Evolutionary conservation across 2,797 vertebrate species (phyloP).

Genomic region (Macropodus opercularis): DNA sequence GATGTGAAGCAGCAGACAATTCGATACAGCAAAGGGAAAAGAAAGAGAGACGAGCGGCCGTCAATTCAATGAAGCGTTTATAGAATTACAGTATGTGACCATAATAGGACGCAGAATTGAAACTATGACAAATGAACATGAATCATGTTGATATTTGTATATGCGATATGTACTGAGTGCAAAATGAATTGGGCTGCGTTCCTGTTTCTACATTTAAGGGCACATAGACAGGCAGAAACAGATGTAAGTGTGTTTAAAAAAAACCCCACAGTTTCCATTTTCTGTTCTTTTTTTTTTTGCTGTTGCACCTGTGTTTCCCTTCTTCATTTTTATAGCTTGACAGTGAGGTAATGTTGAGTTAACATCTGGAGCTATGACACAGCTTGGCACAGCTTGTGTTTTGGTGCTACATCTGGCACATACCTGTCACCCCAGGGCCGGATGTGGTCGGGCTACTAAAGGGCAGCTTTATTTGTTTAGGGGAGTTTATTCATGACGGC

Average conservation of each 20-base stretch:
- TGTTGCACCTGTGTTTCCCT: constrained; percentile 2
- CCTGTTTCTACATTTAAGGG: too few species aligned
- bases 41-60: neutral
- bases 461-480: too few species aligned
- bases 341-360: constrained; percentile 62
- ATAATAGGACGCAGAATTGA: neutral
- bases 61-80: neutral
- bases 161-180: neutral
- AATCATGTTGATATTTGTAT: neutral
- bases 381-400: constrained; percentile 38
- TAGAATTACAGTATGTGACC: neutral
- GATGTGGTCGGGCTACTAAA: constrained; percentile 10
- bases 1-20: constrained; percentile 23
- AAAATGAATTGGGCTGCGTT: neutral
- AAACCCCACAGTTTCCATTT: constrained; percentile 12
- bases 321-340: constrained; percentile 22
- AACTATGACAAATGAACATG: neutral
- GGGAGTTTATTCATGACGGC: neutral
- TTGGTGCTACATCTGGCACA: constrained; percentile 41
- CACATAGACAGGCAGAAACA: too few species aligned
- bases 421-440: constrained; percentile 3
- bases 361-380: constrained; percentile 59
- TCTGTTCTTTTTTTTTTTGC: constrained; percentile 4
- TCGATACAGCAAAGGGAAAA: neutral
- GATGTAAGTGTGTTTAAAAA: too few species aligned